phyloP scores from a whole-genome alignment of 2,113 vertebrate species.

The Seriola dumerili region DNA sequence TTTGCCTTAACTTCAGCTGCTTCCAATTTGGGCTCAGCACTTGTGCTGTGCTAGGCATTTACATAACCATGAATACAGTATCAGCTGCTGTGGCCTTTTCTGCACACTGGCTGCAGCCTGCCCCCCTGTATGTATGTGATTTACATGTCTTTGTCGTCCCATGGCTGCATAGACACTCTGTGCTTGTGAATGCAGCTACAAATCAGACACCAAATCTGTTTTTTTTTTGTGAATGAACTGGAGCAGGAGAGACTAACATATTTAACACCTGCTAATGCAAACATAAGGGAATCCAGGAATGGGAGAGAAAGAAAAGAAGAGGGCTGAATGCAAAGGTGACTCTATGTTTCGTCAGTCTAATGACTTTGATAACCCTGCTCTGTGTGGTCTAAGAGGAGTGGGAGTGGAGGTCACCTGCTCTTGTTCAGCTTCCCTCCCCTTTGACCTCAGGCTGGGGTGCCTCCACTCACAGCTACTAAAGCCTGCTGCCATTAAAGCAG shows the following conservation, averaged over 20 bases:
- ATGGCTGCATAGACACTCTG: slow-evolving; percentile 18
- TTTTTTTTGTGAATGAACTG: slow-evolving; percentile 39
- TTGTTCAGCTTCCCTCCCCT: slow-evolving; percentile 40
- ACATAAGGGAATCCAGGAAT: slow-evolving; percentile 20
- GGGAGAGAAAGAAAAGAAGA: slow-evolving; percentile 3
- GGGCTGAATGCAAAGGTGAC: slow-evolving; percentile 28
- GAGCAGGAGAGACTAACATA: slow-evolving; percentile 4
- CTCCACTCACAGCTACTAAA: slow-evolving; percentile 65
- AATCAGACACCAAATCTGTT: slow-evolving; percentile 25
- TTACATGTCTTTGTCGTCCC: slow-evolving; percentile 25
- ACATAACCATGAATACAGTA: slow-evolving; percentile 56
- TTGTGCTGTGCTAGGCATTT: slow-evolving; percentile 63
- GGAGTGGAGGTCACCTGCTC: slow-evolving; percentile 63
- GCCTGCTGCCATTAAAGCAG: slow-evolving; percentile 66
- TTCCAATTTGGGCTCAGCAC: slow-evolving; percentile 72
- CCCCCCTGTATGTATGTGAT: slow-evolving; percentile 8
- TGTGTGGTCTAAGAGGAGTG: slow-evolving; percentile 62
- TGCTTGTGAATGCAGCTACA: background rate
- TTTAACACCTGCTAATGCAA: slow-evolving; percentile 44
- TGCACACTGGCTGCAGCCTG: slow-evolving; percentile 32
- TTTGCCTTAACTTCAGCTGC: slow-evolving; percentile 70
- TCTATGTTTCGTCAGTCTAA: slow-evolving; percentile 10
- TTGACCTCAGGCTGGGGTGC: slow-evolving; percentile 53
- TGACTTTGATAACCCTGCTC: slow-evolving; percentile 21
- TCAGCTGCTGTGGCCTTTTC: slow-evolving; percentile 64